Conservation (phyloP, 2,888 invertebrate genomes). For the Aporophyla lueneburgensis region DNA sequence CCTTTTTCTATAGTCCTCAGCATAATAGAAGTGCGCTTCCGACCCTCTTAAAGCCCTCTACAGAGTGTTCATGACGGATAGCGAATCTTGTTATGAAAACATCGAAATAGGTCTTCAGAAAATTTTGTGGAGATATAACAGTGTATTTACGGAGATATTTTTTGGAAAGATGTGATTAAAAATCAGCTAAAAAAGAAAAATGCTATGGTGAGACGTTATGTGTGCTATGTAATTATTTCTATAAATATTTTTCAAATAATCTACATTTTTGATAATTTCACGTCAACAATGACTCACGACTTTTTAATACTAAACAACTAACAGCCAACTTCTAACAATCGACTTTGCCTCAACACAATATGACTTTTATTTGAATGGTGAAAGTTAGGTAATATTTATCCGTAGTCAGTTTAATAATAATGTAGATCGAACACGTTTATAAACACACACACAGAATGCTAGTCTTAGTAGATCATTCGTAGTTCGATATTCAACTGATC, state of each 20-base stretch:
- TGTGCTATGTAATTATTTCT: too few species aligned
- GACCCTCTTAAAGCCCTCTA: slow-evolving; percentile 35
- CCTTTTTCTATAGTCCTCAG: slow-evolving; percentile 39
- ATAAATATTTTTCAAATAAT: neutral
- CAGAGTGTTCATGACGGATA: slow-evolving; percentile 25
- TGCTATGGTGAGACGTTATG: neutral
- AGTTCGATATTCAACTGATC: neutral
- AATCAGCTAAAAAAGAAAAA: neutral
- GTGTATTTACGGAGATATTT: neutral
- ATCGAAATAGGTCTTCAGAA: slow-evolving; percentile 17
- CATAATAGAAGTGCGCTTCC: slow-evolving; percentile 40
- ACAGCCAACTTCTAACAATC: slow-evolving; percentile 1
- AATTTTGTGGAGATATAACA: neutral
- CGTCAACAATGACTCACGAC: slow-evolving; percentile 1
- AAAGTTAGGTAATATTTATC: neutral
- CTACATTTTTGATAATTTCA: neutral
- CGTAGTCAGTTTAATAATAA: slow-evolving; percentile 16
- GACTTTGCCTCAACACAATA: slow-evolving; percentile 16
- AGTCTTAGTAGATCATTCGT: slow-evolving; percentile 13
- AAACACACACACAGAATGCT: slow-evolving; percentile 9
- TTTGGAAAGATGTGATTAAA: neutral
- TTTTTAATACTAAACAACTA: neutral
- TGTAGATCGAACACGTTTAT: slow-evolving; percentile 43
- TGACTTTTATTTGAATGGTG: slow-evolving; percentile 18
- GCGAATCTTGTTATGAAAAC: slow-evolving; percentile 39